Percentiles rank a stretch among this genome's conserved stretches.
Conservation (phyloP, 2,113 vertebrate species). For the Ramphastos sulfuratus region DNA sequence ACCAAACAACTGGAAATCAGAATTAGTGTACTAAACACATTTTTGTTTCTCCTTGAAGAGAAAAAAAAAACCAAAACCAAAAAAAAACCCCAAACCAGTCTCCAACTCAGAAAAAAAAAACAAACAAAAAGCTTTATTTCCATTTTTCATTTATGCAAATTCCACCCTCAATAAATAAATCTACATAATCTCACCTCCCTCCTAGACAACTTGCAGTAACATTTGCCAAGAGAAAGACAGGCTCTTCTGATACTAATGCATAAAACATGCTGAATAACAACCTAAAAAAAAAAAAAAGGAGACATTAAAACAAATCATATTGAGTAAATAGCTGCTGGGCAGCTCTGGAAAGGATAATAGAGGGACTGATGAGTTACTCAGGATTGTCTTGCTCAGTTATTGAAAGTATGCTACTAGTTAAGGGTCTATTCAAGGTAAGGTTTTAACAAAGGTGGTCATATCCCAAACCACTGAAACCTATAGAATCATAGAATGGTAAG, state of each 20-base stretch:
- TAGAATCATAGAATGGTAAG: neutral
- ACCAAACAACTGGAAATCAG: neutral
- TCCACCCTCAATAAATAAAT: constrained; percentile 67
- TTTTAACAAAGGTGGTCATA: neutral
- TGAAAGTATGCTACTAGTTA: neutral
- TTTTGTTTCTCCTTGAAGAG: constrained; percentile 54
- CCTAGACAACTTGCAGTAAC: constrained; percentile 66
- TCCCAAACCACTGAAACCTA: neutral
- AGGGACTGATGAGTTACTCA: constrained; percentile 27
- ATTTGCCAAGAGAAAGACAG: constrained; percentile 70
- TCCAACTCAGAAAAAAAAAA: constrained; percentile 16
- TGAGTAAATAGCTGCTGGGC: constrained; percentile 48
- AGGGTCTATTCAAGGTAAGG: constrained; percentile 4
- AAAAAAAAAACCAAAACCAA: neutral
- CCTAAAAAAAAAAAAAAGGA: too few species aligned
- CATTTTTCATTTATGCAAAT: constrained; percentile 74
- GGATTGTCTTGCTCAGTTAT: constrained; percentile 26
- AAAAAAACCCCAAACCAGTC: neutral
- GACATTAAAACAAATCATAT: constrained; percentile 66
- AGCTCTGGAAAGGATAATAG: constrained; percentile 34
- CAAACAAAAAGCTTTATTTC: constrained; percentile 66
- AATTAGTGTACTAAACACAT: neutral
- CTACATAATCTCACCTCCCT: constrained; percentile 69
- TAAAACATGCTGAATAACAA: constrained; percentile 46
- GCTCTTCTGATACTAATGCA: constrained; percentile 70